A percentile compares a stretch with the other conserved stretches of the same genome.
phyloP scores from a whole-genome alignment of 2,888 invertebrate species.

The Lycocerus yunnanus region DNA sequence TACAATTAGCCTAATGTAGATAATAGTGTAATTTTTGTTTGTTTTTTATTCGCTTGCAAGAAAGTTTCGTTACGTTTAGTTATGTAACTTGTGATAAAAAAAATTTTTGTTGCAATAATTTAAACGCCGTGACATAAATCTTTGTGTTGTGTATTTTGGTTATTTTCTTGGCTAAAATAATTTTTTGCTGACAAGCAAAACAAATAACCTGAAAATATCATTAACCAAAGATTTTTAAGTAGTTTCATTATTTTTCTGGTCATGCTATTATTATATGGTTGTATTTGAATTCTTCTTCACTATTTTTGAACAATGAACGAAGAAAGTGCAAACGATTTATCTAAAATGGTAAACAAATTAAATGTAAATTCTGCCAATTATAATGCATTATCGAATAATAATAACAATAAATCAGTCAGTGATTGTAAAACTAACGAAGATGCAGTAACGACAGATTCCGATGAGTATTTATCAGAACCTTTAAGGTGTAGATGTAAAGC shows the following conservation, averaged over 20 bases:
- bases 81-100: neutral
- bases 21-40: neutral
- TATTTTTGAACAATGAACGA: slow-evolving; percentile 15
- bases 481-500: slow-evolving; percentile 43
- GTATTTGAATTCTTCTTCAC: neutral
- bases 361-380: slow-evolving; percentile 23
- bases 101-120: neutral
- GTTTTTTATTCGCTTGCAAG: neutral
- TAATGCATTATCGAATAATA: slow-evolving; percentile 34
- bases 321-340: slow-evolving; percentile 13
- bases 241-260: neutral
- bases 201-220: neutral
- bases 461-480: slow-evolving; percentile 51
- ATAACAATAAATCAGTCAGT: slow-evolving; percentile 26
- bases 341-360: slow-evolving; percentile 13
- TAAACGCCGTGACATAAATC: neutral
- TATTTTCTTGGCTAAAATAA: neutral
- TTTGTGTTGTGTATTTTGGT: neutral
- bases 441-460: slow-evolving; percentile 50
- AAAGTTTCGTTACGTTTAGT: neutral
- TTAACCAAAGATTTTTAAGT: neutral
- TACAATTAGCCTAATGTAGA: neutral
- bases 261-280: neutral
- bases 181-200: neutral
- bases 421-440: slow-evolving; percentile 48